phyloP scores from a whole-genome alignment of 2,797 vertebrate species.

The Cirrhinus mrigala region DNA sequence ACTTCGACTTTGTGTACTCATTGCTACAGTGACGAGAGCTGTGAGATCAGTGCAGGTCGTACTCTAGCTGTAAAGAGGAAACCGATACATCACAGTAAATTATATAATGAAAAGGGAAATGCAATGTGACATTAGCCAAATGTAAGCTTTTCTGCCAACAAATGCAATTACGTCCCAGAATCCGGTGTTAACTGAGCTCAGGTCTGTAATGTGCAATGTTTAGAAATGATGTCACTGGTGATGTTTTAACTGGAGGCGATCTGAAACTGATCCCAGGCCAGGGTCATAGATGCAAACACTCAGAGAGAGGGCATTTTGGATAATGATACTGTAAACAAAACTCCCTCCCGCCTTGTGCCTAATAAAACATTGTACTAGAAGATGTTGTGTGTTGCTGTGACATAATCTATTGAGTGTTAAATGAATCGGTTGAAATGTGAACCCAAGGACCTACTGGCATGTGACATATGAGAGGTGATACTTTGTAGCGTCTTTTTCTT shows the following conservation, averaged over 20 bases:
- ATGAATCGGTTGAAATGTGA: slow-evolving; percentile 38
- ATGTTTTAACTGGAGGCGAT: slow-evolving; percentile 25
- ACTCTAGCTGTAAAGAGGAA: not conserved
- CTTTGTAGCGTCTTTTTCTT: slow-evolving; percentile 76
- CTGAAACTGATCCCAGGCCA: slow-evolving; percentile 52
- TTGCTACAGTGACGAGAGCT: slow-evolving; percentile 61
- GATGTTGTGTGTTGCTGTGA: slow-evolving; percentile 60
- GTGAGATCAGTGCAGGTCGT: slow-evolving; percentile 24
- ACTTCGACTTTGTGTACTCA: slow-evolving; percentile 70
- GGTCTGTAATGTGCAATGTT: not conserved
- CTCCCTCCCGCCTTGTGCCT: slow-evolving; percentile 80
- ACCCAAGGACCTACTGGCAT: slow-evolving; percentile 49
- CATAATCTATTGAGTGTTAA: slow-evolving; percentile 56
- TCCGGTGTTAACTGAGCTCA: not conserved
- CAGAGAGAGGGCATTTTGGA: slow-evolving; percentile 48
- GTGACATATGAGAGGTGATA: slow-evolving; percentile 61
- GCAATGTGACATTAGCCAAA: not conserved
- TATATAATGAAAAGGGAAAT: slow-evolving; percentile 1
- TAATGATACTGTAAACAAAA: slow-evolving; percentile 60
- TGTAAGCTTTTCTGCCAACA: not conserved
- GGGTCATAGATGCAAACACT: slow-evolving; percentile 31
- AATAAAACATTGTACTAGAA: slow-evolving; percentile 67
- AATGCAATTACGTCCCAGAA: not conserved
- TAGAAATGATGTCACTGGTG: not conserved
- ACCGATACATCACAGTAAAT: not conserved